These are phyloP conservation scores for Sitta carolinensis DNA, from an alignment of 2,797 vertebrate genomes.

Conservation along the genomic window DNA sequence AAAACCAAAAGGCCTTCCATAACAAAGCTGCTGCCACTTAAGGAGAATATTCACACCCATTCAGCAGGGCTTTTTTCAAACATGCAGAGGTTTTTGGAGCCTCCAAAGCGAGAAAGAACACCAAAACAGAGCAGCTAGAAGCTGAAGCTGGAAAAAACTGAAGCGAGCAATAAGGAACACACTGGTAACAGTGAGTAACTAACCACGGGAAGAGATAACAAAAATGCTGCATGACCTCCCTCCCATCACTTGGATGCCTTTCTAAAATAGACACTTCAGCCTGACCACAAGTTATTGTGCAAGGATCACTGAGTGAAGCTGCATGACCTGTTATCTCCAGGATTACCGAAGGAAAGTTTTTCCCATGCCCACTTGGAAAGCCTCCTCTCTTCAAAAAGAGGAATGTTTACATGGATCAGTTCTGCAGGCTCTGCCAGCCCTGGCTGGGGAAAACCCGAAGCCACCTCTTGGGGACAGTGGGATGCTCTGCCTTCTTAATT, in stretches of 20 bases:
- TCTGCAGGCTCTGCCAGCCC: background rate
- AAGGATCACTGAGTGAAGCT: conserved; percentile 44
- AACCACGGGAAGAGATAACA: conserved; percentile 40
- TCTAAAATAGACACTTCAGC: conserved; percentile 63
- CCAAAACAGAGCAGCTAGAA: background rate
- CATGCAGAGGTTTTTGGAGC: background rate
- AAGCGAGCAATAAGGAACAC: background rate
- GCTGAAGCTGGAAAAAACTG: background rate
- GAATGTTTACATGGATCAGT: background rate
- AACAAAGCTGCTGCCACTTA: conserved; percentile 52
- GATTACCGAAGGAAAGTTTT: conserved; percentile 41
- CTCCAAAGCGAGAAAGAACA: background rate
- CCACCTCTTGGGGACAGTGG: rapidly evolving
- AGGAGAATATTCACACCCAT: conserved; percentile 43
- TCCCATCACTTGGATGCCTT: conserved; percentile 55
- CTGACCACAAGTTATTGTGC: conserved; percentile 50
- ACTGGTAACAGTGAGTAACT: conserved; percentile 5
- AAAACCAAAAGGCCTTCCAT: conserved; percentile 55
- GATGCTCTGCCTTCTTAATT: background rate
- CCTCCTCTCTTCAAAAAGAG: background rate
- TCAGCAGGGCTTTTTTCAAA: background rate
- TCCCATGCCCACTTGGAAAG: conserved; percentile 9
- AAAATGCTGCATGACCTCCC: conserved; percentile 48
- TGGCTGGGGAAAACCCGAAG: background rate
- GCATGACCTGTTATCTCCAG: conserved; percentile 43